These are phyloP conservation scores for Suricata suricatta DNA, from an alignment of 2,113 vertebrate species.

Conservation along the genomic window DNA sequence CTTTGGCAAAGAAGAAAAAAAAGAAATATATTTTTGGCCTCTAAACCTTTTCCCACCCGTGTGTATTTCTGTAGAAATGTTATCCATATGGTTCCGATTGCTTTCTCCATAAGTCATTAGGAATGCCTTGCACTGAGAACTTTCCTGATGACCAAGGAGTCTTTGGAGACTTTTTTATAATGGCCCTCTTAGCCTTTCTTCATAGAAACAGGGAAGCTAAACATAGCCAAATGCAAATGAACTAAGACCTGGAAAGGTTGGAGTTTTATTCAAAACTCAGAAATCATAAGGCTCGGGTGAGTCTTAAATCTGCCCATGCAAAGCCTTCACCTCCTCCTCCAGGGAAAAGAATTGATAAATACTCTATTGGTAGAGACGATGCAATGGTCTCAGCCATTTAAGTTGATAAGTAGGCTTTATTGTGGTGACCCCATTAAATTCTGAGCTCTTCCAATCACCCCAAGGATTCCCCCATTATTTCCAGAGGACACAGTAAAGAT, in stretches of 20 bases:
- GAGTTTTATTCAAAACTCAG: conserved; percentile 70
- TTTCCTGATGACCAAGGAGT: conserved; percentile 72
- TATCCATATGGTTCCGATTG: conserved; percentile 76
- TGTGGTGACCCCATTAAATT: background rate
- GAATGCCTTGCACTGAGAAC: conserved; percentile 66
- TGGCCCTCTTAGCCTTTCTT: conserved; percentile 60
- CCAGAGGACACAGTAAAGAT: background rate
- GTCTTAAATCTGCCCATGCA: conserved; percentile 45
- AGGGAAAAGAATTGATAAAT: conserved; percentile 26
- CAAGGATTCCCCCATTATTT: background rate
- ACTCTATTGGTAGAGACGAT: background rate
- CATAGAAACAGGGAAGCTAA: conserved; percentile 53
- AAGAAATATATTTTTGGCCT: conserved; percentile 78
- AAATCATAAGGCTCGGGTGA: conserved; percentile 10
- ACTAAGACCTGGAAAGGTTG: conserved; percentile 64
- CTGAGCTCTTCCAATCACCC: background rate
- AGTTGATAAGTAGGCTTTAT: conserved; percentile 12
- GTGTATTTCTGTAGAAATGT: conserved; percentile 78
- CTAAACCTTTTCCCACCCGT: conserved; percentile 78
- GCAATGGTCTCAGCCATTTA: background rate
- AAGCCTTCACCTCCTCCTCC: background rate
- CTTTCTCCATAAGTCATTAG: conserved; percentile 77
- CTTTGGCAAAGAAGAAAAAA: conserved; percentile 79
- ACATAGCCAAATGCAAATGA: conserved; percentile 75
- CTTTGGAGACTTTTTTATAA: conserved; percentile 70